Base-by-base conservation (phyloP, 2,113 vertebrate species). In the Piprites chloris region DNA sequence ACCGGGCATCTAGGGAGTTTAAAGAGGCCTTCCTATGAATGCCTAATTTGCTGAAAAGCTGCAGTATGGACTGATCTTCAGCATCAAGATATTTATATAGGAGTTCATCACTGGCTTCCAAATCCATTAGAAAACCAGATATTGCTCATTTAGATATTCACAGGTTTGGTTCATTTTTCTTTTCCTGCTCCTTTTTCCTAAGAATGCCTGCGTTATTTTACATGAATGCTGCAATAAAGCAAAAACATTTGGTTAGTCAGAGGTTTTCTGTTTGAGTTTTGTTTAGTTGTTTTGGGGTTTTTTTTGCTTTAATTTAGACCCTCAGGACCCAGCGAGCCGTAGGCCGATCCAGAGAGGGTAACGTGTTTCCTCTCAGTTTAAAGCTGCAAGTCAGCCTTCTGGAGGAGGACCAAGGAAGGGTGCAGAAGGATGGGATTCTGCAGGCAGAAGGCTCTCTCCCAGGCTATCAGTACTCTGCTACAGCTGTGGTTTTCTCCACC, bases 321-420 rank as follows among this genome's bases (percentile, higher is more conserved):
- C 97, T 99, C 35, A 97, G 96, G 95, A 97, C 99, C 87, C 99
- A 99, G 96, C 97, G 87, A 76, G 96, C 98, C 30, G 98, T 96
- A 9, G 98, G 99, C 50, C 97, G 68, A 93, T 97, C 97, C 96
- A 98, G 68, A 89, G 98, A 97, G 2, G 98, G 98, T 11, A 92
- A 97, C 53, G 95, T 92, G 18, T 98, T 99, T 74, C 99, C 98
- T 3, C 96, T 99, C 87, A 99, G 98, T 69, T 85, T 99, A 44
- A 99, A 98, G 79, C 98, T 99, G 87, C 98, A 98, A 71, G 37
- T 92, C 47, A 87, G 49, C 21, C 53, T 41, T 6, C 39, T 37
- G 17, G 83, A 61, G 47, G 47, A 37, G 58, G 24, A 78, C 17
- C 23, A 82, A 71, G 63, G 3, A 3, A 53, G 37, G 9, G 20